Evolutionary conservation across 2,797 vertebrate genomes (phyloP).

Genomic region (Pelochelys cantorii): DNA sequence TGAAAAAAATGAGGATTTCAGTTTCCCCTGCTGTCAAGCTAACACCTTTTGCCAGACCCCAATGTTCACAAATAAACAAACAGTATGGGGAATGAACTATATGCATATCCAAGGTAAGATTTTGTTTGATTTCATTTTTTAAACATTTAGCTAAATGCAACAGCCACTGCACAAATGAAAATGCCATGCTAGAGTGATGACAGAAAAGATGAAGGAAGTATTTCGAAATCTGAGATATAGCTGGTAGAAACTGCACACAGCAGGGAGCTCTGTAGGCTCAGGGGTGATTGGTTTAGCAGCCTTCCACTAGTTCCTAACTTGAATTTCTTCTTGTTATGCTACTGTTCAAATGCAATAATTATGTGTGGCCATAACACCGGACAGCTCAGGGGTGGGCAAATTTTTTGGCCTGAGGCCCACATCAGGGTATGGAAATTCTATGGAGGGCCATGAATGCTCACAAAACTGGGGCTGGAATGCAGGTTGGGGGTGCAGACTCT

Average conservation of each 20-base stretch:
- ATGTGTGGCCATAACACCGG: background rate
- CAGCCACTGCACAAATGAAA: background rate
- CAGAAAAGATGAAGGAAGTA: background rate
- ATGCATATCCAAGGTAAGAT: accelerated
- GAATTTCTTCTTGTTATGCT: constrained; percentile 26
- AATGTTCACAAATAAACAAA: background rate
- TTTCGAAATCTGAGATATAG: background rate
- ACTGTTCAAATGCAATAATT: background rate
- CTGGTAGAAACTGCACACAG: background rate
- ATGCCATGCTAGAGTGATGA: background rate
- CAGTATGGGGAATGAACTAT: background rate
- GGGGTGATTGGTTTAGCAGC: background rate
- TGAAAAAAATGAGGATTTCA: background rate
- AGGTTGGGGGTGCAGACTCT: no score
- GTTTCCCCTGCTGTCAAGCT: background rate
- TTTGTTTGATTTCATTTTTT: background rate
- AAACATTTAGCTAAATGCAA: background rate
- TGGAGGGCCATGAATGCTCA: no score
- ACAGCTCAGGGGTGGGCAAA: background rate
- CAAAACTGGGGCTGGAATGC: no score
- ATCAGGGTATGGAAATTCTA: no score
- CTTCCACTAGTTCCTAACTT: background rate
- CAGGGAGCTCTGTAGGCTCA: background rate
- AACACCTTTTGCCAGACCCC: background rate
- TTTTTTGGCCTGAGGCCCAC: no score